Evolutionary conservation across 2,888 invertebrate species (phyloP).

Genomic region (Drosophila testacea): DNA sequence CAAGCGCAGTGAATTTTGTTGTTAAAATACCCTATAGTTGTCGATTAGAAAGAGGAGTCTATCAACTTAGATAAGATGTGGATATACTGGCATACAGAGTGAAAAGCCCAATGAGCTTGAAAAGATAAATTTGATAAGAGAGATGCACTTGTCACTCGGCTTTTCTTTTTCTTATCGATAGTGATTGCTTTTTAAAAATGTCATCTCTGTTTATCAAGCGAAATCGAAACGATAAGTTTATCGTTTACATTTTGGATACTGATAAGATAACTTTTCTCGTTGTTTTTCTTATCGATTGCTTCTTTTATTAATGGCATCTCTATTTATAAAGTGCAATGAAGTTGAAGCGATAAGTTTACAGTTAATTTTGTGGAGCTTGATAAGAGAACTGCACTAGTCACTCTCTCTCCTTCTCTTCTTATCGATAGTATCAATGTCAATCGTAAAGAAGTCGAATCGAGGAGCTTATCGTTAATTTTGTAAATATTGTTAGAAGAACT

Average conservation of each 20-base stretch:
- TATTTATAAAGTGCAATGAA: neutral
- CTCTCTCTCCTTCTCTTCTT: neutral
- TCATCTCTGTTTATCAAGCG: too few relatives aligned
- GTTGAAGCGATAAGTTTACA: neutral
- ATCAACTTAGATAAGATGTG: conserved; percentile 1
- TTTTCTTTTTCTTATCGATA: neutral
- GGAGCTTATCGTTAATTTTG: too few relatives aligned
- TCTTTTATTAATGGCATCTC: too few relatives aligned
- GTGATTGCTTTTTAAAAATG: too few relatives aligned
- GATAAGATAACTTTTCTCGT: too few relatives aligned
- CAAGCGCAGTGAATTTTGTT: conserved; percentile 44
- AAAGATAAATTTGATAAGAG: neutral
- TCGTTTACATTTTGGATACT: too few relatives aligned
- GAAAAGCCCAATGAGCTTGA: neutral
- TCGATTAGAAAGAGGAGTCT: neutral
- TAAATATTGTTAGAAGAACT: too few relatives aligned
- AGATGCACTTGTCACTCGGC: neutral
- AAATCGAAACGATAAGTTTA: too few relatives aligned
- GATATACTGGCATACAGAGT: neutral
- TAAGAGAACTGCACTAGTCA: neutral
- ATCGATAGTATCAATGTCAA: neutral
- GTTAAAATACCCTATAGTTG: conserved; percentile 34
- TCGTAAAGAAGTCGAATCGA: too few relatives aligned
- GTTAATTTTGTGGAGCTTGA: neutral
- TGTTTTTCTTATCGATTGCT: too few relatives aligned